Evolutionary conservation across 2,113 vertebrate species (phyloP), one percentile per base, ranked within the genome.

Genomic region (Fregata magnificens): DNA sequence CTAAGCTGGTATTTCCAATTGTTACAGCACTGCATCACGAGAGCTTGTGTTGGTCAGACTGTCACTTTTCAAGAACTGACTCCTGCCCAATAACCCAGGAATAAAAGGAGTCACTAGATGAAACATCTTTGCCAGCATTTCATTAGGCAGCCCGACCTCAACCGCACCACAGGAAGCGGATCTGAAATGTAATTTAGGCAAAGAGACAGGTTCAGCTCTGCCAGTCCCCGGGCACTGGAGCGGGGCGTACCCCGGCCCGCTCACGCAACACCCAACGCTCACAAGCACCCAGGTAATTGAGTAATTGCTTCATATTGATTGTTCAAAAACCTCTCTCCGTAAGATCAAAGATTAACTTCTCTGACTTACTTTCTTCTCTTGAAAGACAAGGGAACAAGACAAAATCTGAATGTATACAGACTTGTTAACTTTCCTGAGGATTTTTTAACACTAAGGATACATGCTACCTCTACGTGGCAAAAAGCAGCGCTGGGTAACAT

Each of bases 401-500:
- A 47, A 85, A 72, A 63, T 31, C 34, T 28, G 82, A 66, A 72
- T 8, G 36, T 5, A 45, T 10, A 19, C 40, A 24, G 18, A 44
- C 22, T 22, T 40, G 32, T 3, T 86, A 77, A 38, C n/a, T 93
- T 74, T 25, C 32, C 67, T 59, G 45, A 62, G 50, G 63, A 34
- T 25, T 86, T 77, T 4, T 80, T 25, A 81, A 80, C 25, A 5
- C 24, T 20, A 52, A 77, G 21, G 50, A 26, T 62, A 61, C 14
- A 5, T 6, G 18, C 18, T 42, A 4, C 38, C 47, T 67, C 58
- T 52, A 7, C 3, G 0, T 13, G 29, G 69, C 74, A 47, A 61
- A 70, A 71, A 34, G 36, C 47, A 59, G 69, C 1, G 1, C 50
- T 25, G 31, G 59, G 14, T 24, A 28, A 47, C 0, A 0, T 8